Percentiles rank a stretch among this genome's conserved stretches.
These are phyloP conservation scores for Malurus splendens DNA, from an alignment of 2,797 vertebrate species.

Conservation along the genomic window DNA sequence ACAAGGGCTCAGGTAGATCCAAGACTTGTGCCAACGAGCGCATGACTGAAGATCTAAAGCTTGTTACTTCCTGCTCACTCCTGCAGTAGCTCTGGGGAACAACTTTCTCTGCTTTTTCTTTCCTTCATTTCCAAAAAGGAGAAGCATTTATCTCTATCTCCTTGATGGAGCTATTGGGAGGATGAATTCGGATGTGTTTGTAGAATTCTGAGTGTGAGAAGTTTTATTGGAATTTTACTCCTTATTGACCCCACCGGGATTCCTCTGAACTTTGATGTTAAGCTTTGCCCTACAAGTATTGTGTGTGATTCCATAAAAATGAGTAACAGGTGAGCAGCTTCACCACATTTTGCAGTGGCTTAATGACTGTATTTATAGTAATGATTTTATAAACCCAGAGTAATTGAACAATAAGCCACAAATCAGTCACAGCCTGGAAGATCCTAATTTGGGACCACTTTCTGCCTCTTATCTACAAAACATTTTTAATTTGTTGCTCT, in stretches of 20 bases:
- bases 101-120: not conserved
- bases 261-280: not conserved
- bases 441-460: not conserved
- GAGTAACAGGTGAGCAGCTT: not conserved
- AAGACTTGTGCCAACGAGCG: not conserved
- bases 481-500: not conserved
- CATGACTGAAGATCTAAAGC: not conserved
- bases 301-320: not conserved
- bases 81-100: not conserved
- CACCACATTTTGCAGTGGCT: not conserved
- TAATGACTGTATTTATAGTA: not conserved
- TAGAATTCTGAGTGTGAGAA: not conserved
- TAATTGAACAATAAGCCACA: not conserved
- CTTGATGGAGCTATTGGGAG: not conserved
- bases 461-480: not conserved
- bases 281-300: not conserved
- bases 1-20: not conserved
- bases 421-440: not conserved
- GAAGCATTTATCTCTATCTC: not conserved
- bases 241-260: not conserved
- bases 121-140: not conserved
- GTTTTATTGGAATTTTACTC: not conserved
- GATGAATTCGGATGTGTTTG: not conserved
- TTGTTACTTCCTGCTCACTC: not conserved
- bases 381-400: not conserved